Base-by-base conservation (phyloP, 2,888 invertebrate species). In the Phrixothrix hirtus region DNA sequence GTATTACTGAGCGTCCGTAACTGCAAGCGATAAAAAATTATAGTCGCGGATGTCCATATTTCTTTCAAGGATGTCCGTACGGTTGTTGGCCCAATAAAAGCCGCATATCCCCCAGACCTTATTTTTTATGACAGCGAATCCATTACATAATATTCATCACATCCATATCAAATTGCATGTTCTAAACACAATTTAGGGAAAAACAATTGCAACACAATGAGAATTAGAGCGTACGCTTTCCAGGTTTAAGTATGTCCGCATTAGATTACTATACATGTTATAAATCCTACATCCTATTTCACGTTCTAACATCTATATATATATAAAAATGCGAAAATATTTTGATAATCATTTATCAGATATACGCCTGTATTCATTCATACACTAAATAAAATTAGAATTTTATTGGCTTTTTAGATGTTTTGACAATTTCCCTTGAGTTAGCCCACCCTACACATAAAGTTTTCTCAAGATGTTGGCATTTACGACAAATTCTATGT, bases 11-110 rank as follows among this genome's bases (percentile, higher is more conserved):
- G 48, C 54, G 50, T 55, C 54, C 57, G 55, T 57, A 57, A 57
- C 54, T 55, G 54, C 51, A 57, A 51, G 48, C 57, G 54, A 57
- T 57, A 57, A 57, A 57, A 57, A 57, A 57, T 57, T 55, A 57
- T 57, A 54, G 57, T 57, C 57, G 46, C 51, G 54, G 45, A 45
- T 55, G 49, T 55, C 54, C 54, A 55, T 55, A 49, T 45, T 49
- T 55, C 54, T 55, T 55, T 42, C 55, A 31, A 49, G 48, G 55
- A 55, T 21, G 21, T 21, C 21, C 21, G 21, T 21, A 21, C 3
- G n/a, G n/a, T n/a, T n/a, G 54, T 49, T 43, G 55, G 55, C 47
- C 58, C 58, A 55, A 58, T 58, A 55, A 53, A 55, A 52, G 49
- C 46, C 38, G 47, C 47, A 50, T 46, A 43, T 57, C 55, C 55